These are phyloP conservation scores for Oryzias celebensis DNA, from an alignment of 2,113 vertebrate genomes.

Conservation along the genomic window DNA sequence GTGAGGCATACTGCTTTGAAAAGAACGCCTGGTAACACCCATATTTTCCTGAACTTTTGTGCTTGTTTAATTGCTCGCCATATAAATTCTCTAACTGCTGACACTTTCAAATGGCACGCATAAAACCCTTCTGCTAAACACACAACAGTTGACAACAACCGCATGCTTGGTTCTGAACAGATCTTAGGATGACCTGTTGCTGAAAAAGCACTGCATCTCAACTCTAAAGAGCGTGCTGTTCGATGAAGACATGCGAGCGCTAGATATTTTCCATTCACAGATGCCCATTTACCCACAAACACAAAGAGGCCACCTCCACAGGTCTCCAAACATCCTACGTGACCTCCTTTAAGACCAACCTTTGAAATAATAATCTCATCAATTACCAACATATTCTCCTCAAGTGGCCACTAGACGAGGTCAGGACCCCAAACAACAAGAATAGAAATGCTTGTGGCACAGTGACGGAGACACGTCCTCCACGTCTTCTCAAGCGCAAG, in stretches of 20 bases:
- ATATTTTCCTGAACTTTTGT: conserved; percentile 12
- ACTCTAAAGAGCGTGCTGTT: not conserved
- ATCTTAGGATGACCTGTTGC: not conserved
- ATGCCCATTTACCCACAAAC: conserved; percentile 32
- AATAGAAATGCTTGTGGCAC: conserved; percentile 30
- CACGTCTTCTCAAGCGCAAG: conserved; percentile 16
- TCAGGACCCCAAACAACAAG: conserved; percentile 23
- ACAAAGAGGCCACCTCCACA: conserved; percentile 30
- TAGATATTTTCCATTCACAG: conserved; percentile 30
- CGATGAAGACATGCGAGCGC: not conserved
- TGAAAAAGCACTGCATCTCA: conserved; percentile 2
- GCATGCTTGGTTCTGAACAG: conserved; percentile 19
- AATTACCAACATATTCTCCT: conserved; percentile 61
- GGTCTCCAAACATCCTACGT: conserved; percentile 39
- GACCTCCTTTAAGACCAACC: conserved; percentile 26
- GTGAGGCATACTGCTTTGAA: not conserved
- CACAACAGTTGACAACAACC: conserved; percentile 13
- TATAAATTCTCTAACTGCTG: conserved; percentile 53
- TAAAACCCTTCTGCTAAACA: conserved; percentile 35
- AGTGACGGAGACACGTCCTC: conserved; percentile 20
- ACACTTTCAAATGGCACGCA: conserved; percentile 36
- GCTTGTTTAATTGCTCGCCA: conserved; percentile 8
- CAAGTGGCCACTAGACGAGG: conserved; percentile 39
- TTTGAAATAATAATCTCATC: conserved; percentile 56
- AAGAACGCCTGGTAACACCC: conserved; percentile 7